Base-by-base conservation (phyloP, 2,888 invertebrate genomes). In the Dolichopus griseipennis region DNA sequence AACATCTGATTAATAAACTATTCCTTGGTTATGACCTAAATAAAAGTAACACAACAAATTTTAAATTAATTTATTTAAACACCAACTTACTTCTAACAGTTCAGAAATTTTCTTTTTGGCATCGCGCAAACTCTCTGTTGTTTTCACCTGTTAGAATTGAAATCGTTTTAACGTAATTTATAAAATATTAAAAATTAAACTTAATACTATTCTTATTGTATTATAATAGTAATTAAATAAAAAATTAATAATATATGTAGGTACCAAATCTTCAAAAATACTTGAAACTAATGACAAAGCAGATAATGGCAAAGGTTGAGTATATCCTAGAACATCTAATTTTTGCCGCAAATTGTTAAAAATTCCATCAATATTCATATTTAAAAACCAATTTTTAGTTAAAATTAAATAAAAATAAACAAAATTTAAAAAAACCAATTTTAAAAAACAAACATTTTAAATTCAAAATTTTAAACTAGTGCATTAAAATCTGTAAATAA, bases 41-140 rank as follows among this genome's bases (percentile, higher is more conserved):
- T 52, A 52, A 52, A 52, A 52, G 2, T 18, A 15, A 52, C 52
- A 12, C n/a, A 52, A 52, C 52, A 52, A 52, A 12, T 52, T 52
- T 52, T 12, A 52, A 18, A 41, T 15, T 27, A 1, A 52, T 6
- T 18, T 52, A 18, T 52, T 52, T 52, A 52, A 2, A 18, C 18
- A 21, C 66, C 68, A 21, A 69, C 65, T 61, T 63, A 88, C 88
- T 83, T 88, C 85, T 43, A 86, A 79, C 67, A 89, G 86, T 74
- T 88, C 86, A 77, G 88, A 86, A 8, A 91, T 88, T 73, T 91
- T 82, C 70, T 88, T 85, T 84, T 94, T 94, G 72, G 92, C 90
- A 81, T 93, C 90, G 76, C 92, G 89, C 68, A 95, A 83, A 76
- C 90, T 93, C 73, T 91, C 89, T n/a, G 93, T 95, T 10, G 94